Base-by-base conservation (phyloP, 1,140 invertebrate genomes). In the Caenorhabditis tropicalis region DNA sequence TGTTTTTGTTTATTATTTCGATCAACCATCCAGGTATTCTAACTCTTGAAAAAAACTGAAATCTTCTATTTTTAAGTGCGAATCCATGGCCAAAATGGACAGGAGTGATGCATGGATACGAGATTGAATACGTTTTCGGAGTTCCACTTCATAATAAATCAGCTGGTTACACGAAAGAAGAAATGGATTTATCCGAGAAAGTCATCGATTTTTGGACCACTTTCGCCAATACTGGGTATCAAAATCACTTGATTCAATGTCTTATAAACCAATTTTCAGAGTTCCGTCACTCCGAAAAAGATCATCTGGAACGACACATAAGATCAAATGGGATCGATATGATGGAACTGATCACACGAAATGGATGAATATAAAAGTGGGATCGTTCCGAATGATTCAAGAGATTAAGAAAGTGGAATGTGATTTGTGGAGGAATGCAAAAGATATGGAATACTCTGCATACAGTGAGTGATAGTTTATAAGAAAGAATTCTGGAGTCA, bases 71-170 rank as follows among this genome's bases (percentile, higher is more conserved):
- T 82, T 88, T 79, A 48, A 89, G 88, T 82, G 89, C 89, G n/a
- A 96, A 95, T 91, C 95, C 95, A 0, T 98, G 96, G 96, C 96
- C 96, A 1, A 94, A 94, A 60, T 98, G 97, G 96, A 96, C 96
- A 70, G 97, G 96, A 6, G 96, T 96, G 0, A 94, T 98, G 93
- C 97, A 98, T 91, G 97, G 94, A 0, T 96, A 98, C 27, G 82
- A 86, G 39, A 87, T 87, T 29, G 89, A 90, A 80, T 91, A 85
- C 58, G 90, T 91, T 15, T 91, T 91, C 80, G 90, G 90, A 46
- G 88, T 89, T 6, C 90, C 90, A 29, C 86, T 88, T n/a, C 90
- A 90, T 82, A 91, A 91, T 53, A 85, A 83, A 12, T 84, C 90
- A 19, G 90, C 90, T 49, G 88, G 87, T 36, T 74, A 85, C 60